Base-by-base conservation (phyloP, 2,888 invertebrate species). In the Halictus quadricinctus region DNA sequence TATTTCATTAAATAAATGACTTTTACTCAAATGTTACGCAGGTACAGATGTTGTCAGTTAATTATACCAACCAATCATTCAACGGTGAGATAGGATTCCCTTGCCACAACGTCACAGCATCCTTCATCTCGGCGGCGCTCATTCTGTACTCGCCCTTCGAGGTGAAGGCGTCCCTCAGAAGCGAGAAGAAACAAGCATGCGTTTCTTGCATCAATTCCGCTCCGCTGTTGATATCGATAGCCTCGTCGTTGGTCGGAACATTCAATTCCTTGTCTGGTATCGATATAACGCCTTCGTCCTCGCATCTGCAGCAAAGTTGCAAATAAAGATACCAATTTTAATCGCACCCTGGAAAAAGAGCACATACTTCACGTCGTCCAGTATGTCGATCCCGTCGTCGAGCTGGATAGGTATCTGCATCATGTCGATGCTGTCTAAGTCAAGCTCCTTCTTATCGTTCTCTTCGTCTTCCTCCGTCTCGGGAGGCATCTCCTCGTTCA, bases 161-260 rank as follows among this genome's bases (percentile, higher is more conserved):
- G 78, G 97, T 97, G 91, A 99, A 98, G 82, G 99, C 96, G 91
- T 98, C 98, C 8, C 99, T 96, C 48, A 99, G 96, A 69, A 99
- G 95, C 1, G 98, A 98, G 94, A 99, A 96, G 95, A 98, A 99
- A 94, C 97, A 97, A 0, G 97, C 96, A 90, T 98, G 98, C 0
- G 97, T 97, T 75, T 97, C 97, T 94, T 98, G 97, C 94, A 97
- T 97, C 60, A 97, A 94, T 76, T 96, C 95, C 36, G 96, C 95
- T 10, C 95, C 93, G 36, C 94, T 92, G 75, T 94, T 93, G 43
- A 94, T 92, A 74, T 93, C 93, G 25, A 93, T 92, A 21, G 91
- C 89, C 60, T 91, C 92, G 25, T 92, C 93, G 7, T 87, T 91
- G 1, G 83, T 78, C 0, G 92, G 86, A 54, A 91, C 87, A 18